Conservation (phyloP, 2,113 vertebrate genomes). For the Burhinus oedicnemus region DNA sequence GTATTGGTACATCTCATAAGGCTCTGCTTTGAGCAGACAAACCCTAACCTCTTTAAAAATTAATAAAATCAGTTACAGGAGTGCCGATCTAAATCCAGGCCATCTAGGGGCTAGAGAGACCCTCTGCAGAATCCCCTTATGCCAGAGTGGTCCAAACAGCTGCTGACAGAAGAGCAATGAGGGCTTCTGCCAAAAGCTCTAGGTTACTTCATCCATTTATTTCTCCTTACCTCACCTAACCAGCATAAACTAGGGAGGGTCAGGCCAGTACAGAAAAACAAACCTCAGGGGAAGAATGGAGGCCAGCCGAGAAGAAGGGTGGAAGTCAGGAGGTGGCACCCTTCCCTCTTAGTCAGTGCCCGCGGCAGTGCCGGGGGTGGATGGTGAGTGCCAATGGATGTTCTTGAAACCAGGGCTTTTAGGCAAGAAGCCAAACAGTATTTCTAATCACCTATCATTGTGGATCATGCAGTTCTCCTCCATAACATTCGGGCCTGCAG, state of each 20-base stretch:
- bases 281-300: background rate
- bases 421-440: background rate
- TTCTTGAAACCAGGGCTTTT: background rate
- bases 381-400: background rate
- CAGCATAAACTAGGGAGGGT: background rate
- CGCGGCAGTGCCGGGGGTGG: rapidly evolving
- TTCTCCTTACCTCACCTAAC: background rate
- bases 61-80: background rate
- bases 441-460: background rate
- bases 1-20: conserved; percentile 20
- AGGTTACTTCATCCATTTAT: background rate
- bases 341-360: background rate
- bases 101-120: background rate
- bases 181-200: background rate
- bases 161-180: background rate
- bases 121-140: background rate
- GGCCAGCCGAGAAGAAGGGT: background rate
- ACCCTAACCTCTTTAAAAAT: background rate
- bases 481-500: background rate
- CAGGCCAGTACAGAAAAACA: background rate
- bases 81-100: background rate
- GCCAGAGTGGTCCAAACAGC: background rate
- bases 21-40: background rate
- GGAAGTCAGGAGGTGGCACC: background rate
- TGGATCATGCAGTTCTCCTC: background rate